Base-by-base conservation (phyloP, 2,888 invertebrate species). In the Hirtodrosophila trivittata region DNA sequence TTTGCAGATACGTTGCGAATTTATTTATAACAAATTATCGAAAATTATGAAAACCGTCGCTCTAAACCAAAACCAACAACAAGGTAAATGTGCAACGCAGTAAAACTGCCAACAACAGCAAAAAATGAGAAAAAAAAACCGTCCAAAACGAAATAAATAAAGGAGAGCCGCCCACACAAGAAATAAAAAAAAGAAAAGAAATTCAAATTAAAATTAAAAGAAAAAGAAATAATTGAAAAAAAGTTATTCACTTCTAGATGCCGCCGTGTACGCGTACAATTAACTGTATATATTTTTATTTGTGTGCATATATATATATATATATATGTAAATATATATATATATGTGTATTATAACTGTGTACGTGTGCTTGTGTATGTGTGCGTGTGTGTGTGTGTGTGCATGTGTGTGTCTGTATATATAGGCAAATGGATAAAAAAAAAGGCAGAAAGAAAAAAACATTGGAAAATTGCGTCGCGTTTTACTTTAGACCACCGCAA, bases 1-100 rank as follows among this genome's bases (percentile, higher is more conserved):
- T 77, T 86, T 81, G 78, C 72, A 75, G 62, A 75, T 65, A 81
- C 77, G 77, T 65, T 81, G 82, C 78, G 71, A 78, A 82, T 82
- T 85, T 85, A 78, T 78, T 82, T 63, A 82, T 82, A 84, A 83
- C 54, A 67, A 82, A 66, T 75, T 51, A 16, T 66, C 72, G 46
- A 67, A 66, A 67, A 66, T 70, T 56, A 70, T 75, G 42, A 66
- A 62, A 75, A 70, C 66, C 64, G 71, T 60, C 52, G 63, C 64
- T 54, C 26, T 43, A 18, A 69, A 47, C 41, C 45, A 74, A 63
- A 57, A 52, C 52, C 70, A 70, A 63, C 56, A 74, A 69, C 51
- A 70, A 75, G 75, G 65, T 69, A 77, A 74, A 50, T 56, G 72
- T 55, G 69, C 55, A 76, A 49, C 51, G 63, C 57, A 73, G 43